Base-by-base conservation (phyloP, 2,888 invertebrate genomes). In the Pseudoips prasinana region DNA sequence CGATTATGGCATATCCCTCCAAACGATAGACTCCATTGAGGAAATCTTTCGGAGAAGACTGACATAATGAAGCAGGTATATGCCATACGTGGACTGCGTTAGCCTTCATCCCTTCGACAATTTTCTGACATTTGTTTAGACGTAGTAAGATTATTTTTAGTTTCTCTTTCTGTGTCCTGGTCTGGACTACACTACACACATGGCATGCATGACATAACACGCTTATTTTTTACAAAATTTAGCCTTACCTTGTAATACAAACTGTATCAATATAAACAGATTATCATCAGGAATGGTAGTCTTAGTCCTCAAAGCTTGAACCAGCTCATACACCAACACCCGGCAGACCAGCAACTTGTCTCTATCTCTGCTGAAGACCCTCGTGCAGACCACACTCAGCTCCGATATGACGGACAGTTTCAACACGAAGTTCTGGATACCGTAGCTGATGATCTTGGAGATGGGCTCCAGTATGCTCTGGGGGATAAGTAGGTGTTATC, bases 301-400 rank as follows among this genome's bases (percentile, higher is more conserved):
- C 88, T 99, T 99, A 74, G 99, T 98, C 73, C 98, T 95, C 40
- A 99, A 90, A 0, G 98, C 98, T 76, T 98, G 98, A 26, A 98
- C 94, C 53, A 99, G 90, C 83, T 99, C 99, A 73, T 94, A 96
- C 24, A 98, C 96, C 32, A 98, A 92, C 63, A 96, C 96, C 30
- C 99, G 91, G 30, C 98, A 96, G 26, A 99, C 90, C 46, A 96
- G 92, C 73, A 97, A 90, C 88, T 98, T 98, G 84, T 99, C 99
- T 10, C 99, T 90, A 78, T 99, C 99, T 75, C 96, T 94, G 2
- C 92, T 92, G 76, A 98, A 98, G 5, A 95, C 96, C 54, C 97
- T 91, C 67, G 96, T 95, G 72, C 98, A 98, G 7, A 96, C 91
- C 39, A 95, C 95, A 75, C 97, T 97, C 27, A 99, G 89, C 70